phyloP scores from a whole-genome alignment of 2,888 invertebrate species.

The Philereme vetulata region DNA sequence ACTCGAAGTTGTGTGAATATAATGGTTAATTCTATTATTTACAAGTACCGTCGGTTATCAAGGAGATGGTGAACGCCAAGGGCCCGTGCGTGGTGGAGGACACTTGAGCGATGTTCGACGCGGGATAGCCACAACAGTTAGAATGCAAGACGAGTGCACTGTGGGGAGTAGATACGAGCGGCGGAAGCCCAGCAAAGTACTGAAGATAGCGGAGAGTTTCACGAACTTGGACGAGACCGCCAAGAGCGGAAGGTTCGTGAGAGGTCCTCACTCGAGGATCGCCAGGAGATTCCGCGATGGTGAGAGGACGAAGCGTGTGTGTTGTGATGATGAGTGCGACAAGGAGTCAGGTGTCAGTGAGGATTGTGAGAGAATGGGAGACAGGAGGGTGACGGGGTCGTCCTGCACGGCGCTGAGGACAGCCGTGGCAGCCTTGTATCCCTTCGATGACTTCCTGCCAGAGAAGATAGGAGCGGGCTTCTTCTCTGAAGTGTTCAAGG shows the following conservation, averaged over 20 bases:
- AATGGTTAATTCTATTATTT: conserved; percentile 73
- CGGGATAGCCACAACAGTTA: conserved; percentile 75
- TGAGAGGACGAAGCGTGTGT: conserved; percentile 72
- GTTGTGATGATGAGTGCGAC: conserved; percentile 79
- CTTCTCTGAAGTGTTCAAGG: conserved; percentile 99
- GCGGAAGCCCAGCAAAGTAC: conserved; percentile 78
- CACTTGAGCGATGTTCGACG: conserved; percentile 78
- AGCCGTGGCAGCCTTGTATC: conserved; percentile 95
- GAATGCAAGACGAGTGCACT: conserved; percentile 79
- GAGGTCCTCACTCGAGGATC: conserved; percentile 73
- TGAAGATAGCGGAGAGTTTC: conserved; percentile 82
- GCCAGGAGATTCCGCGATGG: conserved; percentile 65
- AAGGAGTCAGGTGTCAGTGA: conserved; percentile 80
- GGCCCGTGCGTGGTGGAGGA: conserved; percentile 60
- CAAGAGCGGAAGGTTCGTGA: conserved; percentile 73
- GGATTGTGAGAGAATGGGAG: conserved; percentile 75
- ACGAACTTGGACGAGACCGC: conserved; percentile 80
- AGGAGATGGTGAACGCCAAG: conserved; percentile 60
- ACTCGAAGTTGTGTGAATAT: conserved; percentile 66
- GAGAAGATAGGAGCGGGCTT: conserved; percentile 98
- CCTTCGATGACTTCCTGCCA: conserved; percentile 96
- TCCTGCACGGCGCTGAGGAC: conserved; percentile 96
- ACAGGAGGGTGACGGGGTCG: conserved; percentile 74
- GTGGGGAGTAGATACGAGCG: conserved; percentile 75
- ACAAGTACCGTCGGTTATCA: conserved; percentile 65